Conservation (phyloP, 2,888 invertebrate species). For the Hyposoter didymator region DNA sequence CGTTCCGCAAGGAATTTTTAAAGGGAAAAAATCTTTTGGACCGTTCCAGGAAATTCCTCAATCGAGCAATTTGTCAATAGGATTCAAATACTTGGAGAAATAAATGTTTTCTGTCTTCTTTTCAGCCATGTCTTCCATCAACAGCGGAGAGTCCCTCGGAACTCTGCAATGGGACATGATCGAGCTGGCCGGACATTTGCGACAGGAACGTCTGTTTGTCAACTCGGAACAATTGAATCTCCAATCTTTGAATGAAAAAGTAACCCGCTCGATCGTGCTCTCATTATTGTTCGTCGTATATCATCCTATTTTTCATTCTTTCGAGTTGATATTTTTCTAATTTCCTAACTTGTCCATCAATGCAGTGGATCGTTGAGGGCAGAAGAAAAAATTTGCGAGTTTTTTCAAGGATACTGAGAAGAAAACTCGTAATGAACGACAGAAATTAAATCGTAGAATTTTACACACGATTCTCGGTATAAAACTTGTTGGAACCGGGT, state of each 20-base stretch:
- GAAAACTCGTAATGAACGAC: too few relatives aligned
- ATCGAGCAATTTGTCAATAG: neutral
- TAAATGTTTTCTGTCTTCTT: neutral
- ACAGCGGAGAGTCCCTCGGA: conserved; percentile 80
- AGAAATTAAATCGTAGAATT: too few relatives aligned
- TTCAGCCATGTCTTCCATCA: conserved; percentile 81
- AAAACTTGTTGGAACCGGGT: neutral
- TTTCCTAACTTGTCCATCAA: neutral
- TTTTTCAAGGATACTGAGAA: too few relatives aligned
- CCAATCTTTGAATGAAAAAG: conserved; percentile 90
- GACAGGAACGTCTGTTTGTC: conserved; percentile 94
- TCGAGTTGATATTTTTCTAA: neutral
- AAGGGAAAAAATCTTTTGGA: too few relatives aligned
- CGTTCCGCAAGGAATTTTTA: neutral
- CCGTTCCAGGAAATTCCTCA: too few relatives aligned
- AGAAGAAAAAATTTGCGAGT: too few relatives aligned
- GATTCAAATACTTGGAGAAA: too few relatives aligned
- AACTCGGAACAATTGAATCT: conserved; percentile 93
- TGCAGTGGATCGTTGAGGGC: neutral
- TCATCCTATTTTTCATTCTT: neutral
- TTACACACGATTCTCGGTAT: neutral
- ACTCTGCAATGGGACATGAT: conserved; percentile 85
- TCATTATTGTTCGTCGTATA: neutral
- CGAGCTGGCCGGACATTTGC: conserved; percentile 89
- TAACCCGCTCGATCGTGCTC: conserved; percentile 76